These are phyloP conservation scores for Sarcophaga peregrina DNA, from an alignment of 1,140 invertebrate genomes.

Conservation along the genomic window DNA sequence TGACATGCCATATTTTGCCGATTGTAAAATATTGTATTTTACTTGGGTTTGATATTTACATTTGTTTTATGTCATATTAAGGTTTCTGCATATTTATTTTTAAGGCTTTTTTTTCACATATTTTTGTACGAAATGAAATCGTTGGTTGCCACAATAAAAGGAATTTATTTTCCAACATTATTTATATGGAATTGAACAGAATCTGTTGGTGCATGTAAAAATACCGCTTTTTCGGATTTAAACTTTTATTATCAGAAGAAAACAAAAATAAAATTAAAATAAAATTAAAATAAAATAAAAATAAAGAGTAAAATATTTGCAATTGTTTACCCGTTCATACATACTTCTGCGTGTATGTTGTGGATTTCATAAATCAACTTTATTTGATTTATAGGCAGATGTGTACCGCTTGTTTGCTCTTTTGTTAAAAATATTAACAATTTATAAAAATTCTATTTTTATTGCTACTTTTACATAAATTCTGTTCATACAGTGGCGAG, in stretches of 20 bases:
- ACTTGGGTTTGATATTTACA: not conserved
- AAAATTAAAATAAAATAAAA: no score
- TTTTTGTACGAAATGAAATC: not conserved
- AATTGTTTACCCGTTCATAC: no score
- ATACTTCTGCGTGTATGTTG: no score
- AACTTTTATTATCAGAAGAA: not conserved
- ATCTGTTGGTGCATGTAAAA: not conserved
- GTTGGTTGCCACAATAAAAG: not conserved
- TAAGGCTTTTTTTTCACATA: not conserved
- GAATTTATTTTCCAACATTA: not conserved
- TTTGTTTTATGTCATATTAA: not conserved
- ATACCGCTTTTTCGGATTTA: not conserved
- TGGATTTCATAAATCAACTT: not conserved
- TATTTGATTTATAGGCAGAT: not conserved
- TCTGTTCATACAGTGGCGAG: no score
- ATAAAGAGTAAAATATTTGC: no score
- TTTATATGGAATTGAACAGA: not conserved
- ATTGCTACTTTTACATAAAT: no score
- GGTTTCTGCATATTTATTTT: not conserved
- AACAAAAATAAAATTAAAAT: not conserved
- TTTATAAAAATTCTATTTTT: not conserved
- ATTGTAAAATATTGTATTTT: not conserved
- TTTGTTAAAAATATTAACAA: not conserved
- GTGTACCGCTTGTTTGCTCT: not conserved
- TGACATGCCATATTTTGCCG: not conserved